Base-by-base conservation (phyloP, 2,113 vertebrate species). In the Salvator merianae region DNA sequence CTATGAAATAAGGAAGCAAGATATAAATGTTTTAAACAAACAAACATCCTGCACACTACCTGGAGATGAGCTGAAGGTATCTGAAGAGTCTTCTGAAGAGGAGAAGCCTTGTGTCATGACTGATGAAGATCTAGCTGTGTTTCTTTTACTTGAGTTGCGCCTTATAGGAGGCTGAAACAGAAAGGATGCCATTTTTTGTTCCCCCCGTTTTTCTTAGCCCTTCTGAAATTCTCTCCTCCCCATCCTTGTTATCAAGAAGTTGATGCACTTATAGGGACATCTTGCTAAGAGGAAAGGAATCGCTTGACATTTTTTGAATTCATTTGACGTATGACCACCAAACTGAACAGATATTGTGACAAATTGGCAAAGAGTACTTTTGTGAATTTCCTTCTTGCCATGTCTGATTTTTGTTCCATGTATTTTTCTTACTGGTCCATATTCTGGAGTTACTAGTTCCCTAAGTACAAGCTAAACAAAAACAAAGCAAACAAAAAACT, bases 101-200 rank as follows among this genome's bases (percentile, higher is more conserved):
- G 92, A 92, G 79, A 93, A 75, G 84, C 92, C 91, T 86, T 92
- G 86, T 14, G 96, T 95, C 83, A 97, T 94, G 30, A 96, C 68
- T 0, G 96, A 97, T 24, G 96, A 96, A 2, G 96, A 93, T 69
- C 94, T 94, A 0, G 93, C 91, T 14, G 93, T 94, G 5, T 90
- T 94, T 30, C 91, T 95, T 7, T 83, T 95, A 81, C 89, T 68
- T 1, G 93, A 38, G 40, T 53, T 74, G 7, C 77, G 88, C 1
- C 98, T 96, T 28, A 99, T 83, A 0, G 98, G 98, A 84, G 98
- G 98, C 98, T 99, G 89, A 34, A 95, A 82, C 84, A 85, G 65
- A 90, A 68, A 71, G 66, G 7, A 2, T 47, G 30, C 8, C 38
- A 36, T 53, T 47, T 20, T 13, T 10, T 80, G 12, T 36, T 22